Conservation (phyloP, 1,140 invertebrate species). For the Spodoptera frugiperda region DNA sequence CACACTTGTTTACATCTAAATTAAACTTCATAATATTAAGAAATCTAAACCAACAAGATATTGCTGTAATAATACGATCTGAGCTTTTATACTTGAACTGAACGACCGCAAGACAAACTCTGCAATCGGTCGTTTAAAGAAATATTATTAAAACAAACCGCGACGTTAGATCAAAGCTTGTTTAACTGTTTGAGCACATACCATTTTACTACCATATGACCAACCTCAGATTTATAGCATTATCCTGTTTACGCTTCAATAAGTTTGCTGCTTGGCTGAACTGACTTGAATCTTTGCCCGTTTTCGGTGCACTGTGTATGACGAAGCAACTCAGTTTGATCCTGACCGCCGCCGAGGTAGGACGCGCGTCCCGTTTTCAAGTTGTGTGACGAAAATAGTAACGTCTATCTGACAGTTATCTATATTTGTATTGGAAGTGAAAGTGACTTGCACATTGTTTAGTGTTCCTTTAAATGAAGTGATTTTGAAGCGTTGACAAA, state of each 20-base stretch:
- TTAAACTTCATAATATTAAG: conserved; percentile 11
- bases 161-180: conserved; percentile 47
- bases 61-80: not conserved
- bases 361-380: conserved; percentile 53
- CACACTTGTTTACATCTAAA: not conserved
- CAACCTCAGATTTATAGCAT: conserved; percentile 65
- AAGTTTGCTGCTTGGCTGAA: conserved; percentile 65
- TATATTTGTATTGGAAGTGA: conserved; percentile 35
- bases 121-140: conserved; percentile 13
- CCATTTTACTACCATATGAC: conserved; percentile 55
- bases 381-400: conserved; percentile 68
- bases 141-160: conserved; percentile 40
- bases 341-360: conserved; percentile 50
- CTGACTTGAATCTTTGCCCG: conserved; percentile 58
- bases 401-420: conserved; percentile 45
- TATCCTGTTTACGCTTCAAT: conserved; percentile 68
- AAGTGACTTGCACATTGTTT: conserved; percentile 43
- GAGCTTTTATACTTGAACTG: conserved; percentile 3
- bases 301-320: conserved; percentile 54
- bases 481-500: conserved; percentile 13
- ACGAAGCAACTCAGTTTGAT: conserved; percentile 58
- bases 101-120: conserved; percentile 37
- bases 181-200: conserved; percentile 43
- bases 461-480: conserved; percentile 40
- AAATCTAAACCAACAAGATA: not conserved